Evolutionary conservation across 2,888 invertebrate genomes (phyloP).

Genomic region (Trichopria drosophilae): DNA sequence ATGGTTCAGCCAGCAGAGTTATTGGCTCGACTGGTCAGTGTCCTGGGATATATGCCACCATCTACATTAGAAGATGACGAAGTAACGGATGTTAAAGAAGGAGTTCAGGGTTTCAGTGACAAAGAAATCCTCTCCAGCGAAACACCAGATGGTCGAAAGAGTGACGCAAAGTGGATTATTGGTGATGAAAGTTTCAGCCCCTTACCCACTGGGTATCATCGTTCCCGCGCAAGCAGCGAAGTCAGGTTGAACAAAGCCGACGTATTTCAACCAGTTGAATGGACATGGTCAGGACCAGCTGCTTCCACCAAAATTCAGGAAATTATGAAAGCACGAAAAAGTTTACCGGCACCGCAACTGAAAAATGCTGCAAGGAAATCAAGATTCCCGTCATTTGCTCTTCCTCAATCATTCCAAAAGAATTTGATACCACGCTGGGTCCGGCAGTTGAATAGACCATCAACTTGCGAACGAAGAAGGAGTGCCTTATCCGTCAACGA

Average conservation of each 20-base stretch:
- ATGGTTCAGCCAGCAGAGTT: constrained; percentile 77
- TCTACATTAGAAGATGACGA: constrained; percentile 45
- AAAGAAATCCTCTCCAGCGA: constrained; percentile 75
- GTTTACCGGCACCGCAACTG: constrained; percentile 22
- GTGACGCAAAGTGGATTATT: constrained; percentile 62
- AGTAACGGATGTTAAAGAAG: constrained; percentile 40
- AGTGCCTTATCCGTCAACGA: constrained; percentile 41
- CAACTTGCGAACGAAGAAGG: constrained; percentile 20
- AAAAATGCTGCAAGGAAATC: constrained; percentile 44
- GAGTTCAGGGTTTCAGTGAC: constrained; percentile 73
- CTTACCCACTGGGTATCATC: constrained; percentile 54
- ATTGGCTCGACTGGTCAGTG: constrained; percentile 76
- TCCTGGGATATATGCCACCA: constrained; percentile 65
- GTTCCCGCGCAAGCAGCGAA: constrained; percentile 68
- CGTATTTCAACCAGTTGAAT: constrained; percentile 58
- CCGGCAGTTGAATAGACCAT: constrained; percentile 40
- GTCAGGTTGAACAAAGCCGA: constrained; percentile 55
- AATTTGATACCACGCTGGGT: constrained; percentile 47
- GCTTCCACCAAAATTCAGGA: constrained; percentile 65
- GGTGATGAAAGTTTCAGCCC: constrained; percentile 53
- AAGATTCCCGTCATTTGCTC: constrained; percentile 46
- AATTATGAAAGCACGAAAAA: constrained; percentile 51
- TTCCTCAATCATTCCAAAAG: constrained; percentile 47
- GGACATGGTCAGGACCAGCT: constrained; percentile 72
- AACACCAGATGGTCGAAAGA: constrained; percentile 41